phyloP scores from a whole-genome alignment of 2,113 vertebrate species.

The Tragelaphus scriptus region DNA sequence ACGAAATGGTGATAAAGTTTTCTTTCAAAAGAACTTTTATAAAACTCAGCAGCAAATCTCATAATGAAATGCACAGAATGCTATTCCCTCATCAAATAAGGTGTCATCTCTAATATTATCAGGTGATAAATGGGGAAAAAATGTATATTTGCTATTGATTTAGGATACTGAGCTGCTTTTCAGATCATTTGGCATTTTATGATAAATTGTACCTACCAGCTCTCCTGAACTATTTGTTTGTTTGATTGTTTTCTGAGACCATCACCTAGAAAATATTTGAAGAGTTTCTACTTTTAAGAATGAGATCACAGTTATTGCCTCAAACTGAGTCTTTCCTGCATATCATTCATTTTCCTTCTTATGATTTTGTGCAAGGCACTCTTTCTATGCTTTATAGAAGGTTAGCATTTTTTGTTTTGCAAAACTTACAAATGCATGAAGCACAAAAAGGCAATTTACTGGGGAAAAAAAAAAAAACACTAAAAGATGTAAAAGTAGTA shows the following conservation, averaged over 20 bases:
- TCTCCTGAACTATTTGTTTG: not conserved
- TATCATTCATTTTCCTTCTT: not conserved
- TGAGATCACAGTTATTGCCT: not conserved
- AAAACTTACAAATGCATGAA: not conserved
- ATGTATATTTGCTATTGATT: not conserved
- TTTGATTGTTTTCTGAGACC: not conserved
- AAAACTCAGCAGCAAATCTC: conserved; percentile 4
- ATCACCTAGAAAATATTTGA: not conserved
- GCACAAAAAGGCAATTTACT: not conserved
- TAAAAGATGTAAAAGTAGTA: not conserved
- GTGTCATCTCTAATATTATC: not conserved
- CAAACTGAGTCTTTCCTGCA: not conserved
- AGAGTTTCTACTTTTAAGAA: not conserved
- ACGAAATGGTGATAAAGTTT: not conserved
- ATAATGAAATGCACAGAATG: not conserved
- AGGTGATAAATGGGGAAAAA: not conserved
- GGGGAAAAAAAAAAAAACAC: not conserved
- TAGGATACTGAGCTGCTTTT: not conserved
- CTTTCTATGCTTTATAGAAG: not conserved
- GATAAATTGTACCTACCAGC: not conserved
- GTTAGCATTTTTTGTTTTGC: not conserved
- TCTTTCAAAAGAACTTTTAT: not conserved
- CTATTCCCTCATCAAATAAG: not conserved
- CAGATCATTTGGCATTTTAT: not conserved
- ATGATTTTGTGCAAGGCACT: not conserved